Evolutionary conservation across 1,140 invertebrate species (phyloP).

Genomic region (Rhopalosiphum maidis): DNA sequence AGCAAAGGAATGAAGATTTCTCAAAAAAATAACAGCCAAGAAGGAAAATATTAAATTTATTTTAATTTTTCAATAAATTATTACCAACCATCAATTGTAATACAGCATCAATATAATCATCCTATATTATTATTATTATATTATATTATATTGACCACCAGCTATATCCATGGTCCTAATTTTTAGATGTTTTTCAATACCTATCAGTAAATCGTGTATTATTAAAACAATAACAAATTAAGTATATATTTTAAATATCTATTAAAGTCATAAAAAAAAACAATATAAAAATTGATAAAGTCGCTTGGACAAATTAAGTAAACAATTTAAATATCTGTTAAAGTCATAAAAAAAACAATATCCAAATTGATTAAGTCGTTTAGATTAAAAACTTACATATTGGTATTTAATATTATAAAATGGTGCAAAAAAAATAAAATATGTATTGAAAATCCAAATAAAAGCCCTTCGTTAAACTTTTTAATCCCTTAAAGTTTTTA

Average conservation of each 20-base stretch:
- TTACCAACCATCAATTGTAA: background rate
- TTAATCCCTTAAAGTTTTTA: background rate
- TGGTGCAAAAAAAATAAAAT: background rate
- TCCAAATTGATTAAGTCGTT: background rate
- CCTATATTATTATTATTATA: too few species aligned
- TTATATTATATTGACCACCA: too few species aligned
- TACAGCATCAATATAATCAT: background rate
- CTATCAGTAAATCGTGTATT: background rate
- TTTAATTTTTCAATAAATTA: background rate
- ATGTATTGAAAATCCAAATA: background rate
- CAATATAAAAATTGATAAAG: background rate
- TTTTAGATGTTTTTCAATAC: background rate
- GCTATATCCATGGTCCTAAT: background rate
- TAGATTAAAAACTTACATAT: background rate
- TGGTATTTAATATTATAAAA: background rate
- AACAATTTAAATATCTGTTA: too few species aligned
- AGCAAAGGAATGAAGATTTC: background rate
- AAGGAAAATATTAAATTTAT: background rate
- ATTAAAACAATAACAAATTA: background rate
- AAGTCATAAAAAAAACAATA: background rate
- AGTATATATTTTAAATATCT: too few species aligned
- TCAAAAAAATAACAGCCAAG: too few species aligned
- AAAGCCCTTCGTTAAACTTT: background rate
- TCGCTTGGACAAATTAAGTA: too few species aligned
- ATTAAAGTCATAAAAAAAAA: background rate